Evolutionary conservation across 2,113 vertebrate species (phyloP).

Genomic region (Chloropsis hardwickii): DNA sequence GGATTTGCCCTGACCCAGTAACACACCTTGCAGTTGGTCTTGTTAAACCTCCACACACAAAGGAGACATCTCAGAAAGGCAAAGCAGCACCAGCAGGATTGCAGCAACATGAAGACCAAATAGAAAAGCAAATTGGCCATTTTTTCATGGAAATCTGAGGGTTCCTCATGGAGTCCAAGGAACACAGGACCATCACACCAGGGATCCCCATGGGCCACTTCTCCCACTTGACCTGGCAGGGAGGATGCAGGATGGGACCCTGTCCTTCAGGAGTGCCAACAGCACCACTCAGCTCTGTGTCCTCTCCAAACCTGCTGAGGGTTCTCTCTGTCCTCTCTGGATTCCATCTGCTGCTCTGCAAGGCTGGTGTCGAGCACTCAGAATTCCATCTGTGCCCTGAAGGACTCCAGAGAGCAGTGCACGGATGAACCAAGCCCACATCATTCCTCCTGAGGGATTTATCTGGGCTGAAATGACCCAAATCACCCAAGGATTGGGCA

Average conservation of each 20-base stretch:
- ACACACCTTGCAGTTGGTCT: background rate
- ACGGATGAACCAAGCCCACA: background rate
- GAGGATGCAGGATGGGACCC: background rate
- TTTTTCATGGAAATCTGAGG: background rate
- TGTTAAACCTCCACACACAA: background rate
- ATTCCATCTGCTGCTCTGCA: background rate
- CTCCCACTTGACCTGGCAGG: background rate
- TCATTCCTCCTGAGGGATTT: background rate
- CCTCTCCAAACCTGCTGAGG: background rate
- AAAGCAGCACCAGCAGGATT: background rate
- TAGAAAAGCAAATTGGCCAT: background rate
- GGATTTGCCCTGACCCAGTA: accelerated
- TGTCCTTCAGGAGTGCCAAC: background rate
- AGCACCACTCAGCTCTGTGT: background rate
- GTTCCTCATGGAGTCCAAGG: background rate
- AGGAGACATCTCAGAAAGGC: background rate
- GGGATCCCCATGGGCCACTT: background rate
- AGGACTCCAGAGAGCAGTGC: background rate
- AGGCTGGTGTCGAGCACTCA: background rate
- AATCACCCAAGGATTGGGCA: background rate
- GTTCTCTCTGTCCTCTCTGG: background rate
- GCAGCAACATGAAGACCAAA: background rate
- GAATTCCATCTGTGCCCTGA: background rate
- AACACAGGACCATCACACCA: background rate
- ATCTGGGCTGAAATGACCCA: background rate